phyloP scores from a whole-genome alignment of 2,113 vertebrate genomes.

The Formicarius rufipectus region DNA sequence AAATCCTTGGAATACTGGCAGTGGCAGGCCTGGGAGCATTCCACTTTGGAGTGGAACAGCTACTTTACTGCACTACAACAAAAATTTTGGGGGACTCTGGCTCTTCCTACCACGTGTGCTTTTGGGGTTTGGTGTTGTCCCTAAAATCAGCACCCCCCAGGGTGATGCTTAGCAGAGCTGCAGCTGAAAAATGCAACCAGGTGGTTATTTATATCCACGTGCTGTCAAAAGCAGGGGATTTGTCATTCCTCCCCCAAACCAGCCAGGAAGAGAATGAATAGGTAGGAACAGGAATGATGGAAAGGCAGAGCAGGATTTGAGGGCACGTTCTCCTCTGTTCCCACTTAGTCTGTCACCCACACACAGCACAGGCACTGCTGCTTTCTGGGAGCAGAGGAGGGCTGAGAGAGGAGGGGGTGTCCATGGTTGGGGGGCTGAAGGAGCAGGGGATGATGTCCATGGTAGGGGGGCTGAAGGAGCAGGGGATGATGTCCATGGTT shows the following conservation, averaged over 20 bases:
- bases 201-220: background rate
- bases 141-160: background rate
- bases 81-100: background rate
- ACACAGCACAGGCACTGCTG: background rate
- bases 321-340: background rate
- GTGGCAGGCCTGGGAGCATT: background rate
- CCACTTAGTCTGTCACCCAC: rapidly evolving
- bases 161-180: background rate
- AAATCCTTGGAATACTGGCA: background rate
- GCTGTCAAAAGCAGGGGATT: background rate
- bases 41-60: background rate
- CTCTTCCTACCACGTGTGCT: background rate
- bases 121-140: background rate
- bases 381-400: background rate
- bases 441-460: too few species aligned
- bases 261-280: background rate
- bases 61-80: background rate
- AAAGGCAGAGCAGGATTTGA: background rate
- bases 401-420: too few species aligned
- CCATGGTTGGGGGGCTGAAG: too few species aligned
- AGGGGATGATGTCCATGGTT: too few species aligned
- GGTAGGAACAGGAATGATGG: background rate
- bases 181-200: background rate
- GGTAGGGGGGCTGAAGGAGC: too few species aligned
- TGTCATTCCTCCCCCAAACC: background rate